phyloP scores from a whole-genome alignment of 2,113 vertebrate species.

The Otolemur garnettii region DNA sequence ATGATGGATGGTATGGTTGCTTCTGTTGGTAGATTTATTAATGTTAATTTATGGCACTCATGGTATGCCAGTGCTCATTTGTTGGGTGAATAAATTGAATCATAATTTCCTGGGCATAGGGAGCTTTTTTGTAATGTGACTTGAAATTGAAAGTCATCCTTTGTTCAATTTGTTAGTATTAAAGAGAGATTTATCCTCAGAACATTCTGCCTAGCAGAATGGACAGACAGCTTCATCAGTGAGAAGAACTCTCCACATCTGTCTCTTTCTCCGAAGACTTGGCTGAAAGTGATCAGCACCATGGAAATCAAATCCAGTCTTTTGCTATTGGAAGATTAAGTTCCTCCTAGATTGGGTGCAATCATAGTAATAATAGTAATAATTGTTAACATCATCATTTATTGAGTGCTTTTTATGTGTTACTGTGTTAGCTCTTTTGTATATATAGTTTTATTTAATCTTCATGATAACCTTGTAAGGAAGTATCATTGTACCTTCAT shows the following conservation, averaged over 20 bases:
- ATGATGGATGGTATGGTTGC: background rate
- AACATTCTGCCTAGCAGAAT: background rate
- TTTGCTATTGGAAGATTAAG: background rate
- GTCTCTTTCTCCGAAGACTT: background rate
- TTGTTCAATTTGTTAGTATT: background rate
- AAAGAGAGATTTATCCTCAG: slow-evolving; percentile 30
- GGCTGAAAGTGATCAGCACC: background rate
- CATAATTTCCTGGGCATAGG: background rate
- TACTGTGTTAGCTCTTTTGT: background rate
- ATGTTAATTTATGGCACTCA: background rate
- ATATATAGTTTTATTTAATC: slow-evolving; percentile 13
- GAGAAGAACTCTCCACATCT: background rate
- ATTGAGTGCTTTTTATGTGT: background rate
- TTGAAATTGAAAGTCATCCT: slow-evolving; percentile 29
- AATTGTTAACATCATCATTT: background rate
- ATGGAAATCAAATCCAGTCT: background rate
- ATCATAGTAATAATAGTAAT: background rate
- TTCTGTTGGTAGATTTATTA: background rate
- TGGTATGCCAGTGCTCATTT: background rate
- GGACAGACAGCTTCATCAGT: background rate
- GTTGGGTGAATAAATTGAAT: background rate
- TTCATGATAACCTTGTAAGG: background rate
- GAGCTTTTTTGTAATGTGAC: background rate
- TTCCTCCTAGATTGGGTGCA: background rate
- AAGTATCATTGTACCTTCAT: background rate